Evolutionary conservation across 2,113 vertebrate genomes (phyloP), one percentile per base, ranked within the genome.

Genomic region (Campylorhamphus procurvoides): DNA sequence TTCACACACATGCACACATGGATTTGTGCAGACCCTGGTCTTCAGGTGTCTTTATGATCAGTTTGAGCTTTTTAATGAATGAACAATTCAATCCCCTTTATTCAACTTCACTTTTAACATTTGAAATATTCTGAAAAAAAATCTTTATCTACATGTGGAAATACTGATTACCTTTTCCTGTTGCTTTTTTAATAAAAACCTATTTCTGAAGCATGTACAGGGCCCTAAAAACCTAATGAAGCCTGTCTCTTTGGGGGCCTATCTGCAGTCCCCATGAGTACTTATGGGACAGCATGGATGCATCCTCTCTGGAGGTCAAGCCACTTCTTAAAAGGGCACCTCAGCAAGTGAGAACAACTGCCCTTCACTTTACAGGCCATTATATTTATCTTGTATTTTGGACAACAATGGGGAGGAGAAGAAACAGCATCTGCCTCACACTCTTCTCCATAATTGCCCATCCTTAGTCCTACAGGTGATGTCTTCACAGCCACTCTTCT

Each of bases 91-190:
- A 49, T 68, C 3, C 8, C 27, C 23, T 68, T 68, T 92, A 73
- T 73, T 79, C 37, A 73, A 42, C 59, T 93, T 73, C 3, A 12
- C 25, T 56, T 66, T 58, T 75, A 84, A 76, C 1, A 4, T 89
- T 35, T 69, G 77, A 94, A 91, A 56, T 44, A 52, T 85, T 96
- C 44, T 84, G 9, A 60, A 85, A 92, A 92, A 62, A 39, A 29
- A 67, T 19, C 10, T 69, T 42, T 12, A 6, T 18, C n/a, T 85
- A 33, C 16, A 29, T 8, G 16, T 75, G 14, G 44, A 80, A 82
- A 88, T 92, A 58, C 40, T 63, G 52, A 46, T 80, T 19, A 59
- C 59, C 33, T 68, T 69, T 92, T 88, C 24, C 50, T 74, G 47
- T 16, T 9, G 44, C 53, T 84, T 78, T 92, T 87, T 90, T 59